These are phyloP conservation scores for Andrena bucephala DNA, from an alignment of 2,888 invertebrate genomes.

Conservation along the genomic window DNA sequence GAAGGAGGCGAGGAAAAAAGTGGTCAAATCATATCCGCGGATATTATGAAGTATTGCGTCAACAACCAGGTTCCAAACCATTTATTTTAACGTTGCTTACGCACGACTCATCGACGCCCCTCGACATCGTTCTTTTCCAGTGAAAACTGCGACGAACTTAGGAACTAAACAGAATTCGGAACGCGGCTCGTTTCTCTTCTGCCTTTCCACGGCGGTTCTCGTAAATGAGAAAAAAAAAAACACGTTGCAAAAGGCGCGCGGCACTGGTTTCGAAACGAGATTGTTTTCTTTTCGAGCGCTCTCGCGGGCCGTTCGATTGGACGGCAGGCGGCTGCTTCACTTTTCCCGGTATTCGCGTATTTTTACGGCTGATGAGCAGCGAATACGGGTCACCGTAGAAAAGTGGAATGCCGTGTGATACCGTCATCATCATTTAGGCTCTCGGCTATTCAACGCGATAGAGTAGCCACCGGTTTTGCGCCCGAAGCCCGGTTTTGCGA, in stretches of 20 bases:
- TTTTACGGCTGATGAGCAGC: conserved; percentile 30
- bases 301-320: not conserved
- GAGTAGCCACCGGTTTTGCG: too few relatives aligned
- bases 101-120: too few relatives aligned
- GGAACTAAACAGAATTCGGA: not conserved
- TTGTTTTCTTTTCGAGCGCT: conserved; percentile 22
- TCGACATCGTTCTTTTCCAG: too few relatives aligned
- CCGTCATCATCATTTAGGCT: not conserved
- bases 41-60: too few relatives aligned
- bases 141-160: too few relatives aligned
- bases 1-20: too few relatives aligned
- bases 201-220: not conserved
- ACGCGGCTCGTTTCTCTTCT: not conserved
- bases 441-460: too few relatives aligned
- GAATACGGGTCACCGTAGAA: conserved; percentile 41
- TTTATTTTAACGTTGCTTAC: too few relatives aligned
- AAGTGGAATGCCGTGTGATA: not conserved
- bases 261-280: conserved; percentile 21
- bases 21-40: too few relatives aligned
- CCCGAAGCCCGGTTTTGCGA: too few relatives aligned
- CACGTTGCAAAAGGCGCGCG: conserved; percentile 2
- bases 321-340: conserved; percentile 8
- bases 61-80: too few relatives aligned
- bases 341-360: conserved; percentile 26
- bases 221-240: conserved; percentile 7